Evolutionary conservation across 1,140 invertebrate genomes (phyloP), one percentile per base, ranked within the genome.

Genomic region (Thaumetopoea pityocampa): DNA sequence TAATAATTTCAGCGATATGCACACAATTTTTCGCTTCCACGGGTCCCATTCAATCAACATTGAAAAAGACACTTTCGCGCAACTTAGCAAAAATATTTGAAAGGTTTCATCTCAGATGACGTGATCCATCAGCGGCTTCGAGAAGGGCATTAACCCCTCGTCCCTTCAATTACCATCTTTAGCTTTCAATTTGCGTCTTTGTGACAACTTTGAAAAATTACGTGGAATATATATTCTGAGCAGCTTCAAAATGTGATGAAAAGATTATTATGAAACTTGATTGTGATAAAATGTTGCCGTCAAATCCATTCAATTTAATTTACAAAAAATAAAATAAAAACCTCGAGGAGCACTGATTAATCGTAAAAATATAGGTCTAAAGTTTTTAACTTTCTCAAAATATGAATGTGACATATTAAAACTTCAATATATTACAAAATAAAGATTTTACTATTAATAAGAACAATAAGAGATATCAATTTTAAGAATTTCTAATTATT

Each of bases 161-260:
- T 59, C 62, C 68, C 54, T 61, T 66, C 63, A 79, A 79, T 79
- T 79, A 79, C 77, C 70, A 66, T 70, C 77, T 73, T 74, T 69
- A 74, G 70, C 67, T 77, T 77, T 79, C 72, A 79, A 82, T 82
- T 82, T 76, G 32, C 23, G 15, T 34, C 24, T 48, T 48, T 41
- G 45, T 53, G 55, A 62, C 57, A 44, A 48, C 51, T 5, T 38
- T 29, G 1, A 42, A 33, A 41, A 35, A 27, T 22, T 30, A 20
- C 15, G 33, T 37, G 46, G 16, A 26, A 42, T 37, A 19, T 23
- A 46, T n/a, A n/a, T n/a, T 38, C 22, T 9, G 26, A 30, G 27
- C 9, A 30, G 23, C 30, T 35, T 16, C 24, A 10, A 14, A 40
- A 29, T 22, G 15, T 34, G 18, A 8, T 11, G n/a, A 40, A 40